Conservation (phyloP, 2,888 invertebrate genomes). For the Drosophila longiperda region DNA sequence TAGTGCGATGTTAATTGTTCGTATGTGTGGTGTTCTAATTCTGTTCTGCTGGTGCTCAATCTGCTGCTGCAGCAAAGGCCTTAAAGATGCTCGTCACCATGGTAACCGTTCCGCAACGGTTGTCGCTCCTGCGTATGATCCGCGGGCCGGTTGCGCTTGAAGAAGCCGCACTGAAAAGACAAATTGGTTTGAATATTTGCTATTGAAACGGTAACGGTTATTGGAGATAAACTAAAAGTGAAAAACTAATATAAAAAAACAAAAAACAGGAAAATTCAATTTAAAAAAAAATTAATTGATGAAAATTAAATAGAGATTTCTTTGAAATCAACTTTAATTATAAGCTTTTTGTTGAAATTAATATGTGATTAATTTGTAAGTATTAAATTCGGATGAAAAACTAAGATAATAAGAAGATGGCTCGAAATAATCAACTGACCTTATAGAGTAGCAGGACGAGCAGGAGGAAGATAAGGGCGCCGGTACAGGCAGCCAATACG, state of each 20-base stretch:
- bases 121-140: constrained; percentile 92
- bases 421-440: constrained; percentile 85
- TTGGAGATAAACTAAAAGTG: neutral
- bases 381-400: neutral
- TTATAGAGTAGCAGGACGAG: constrained; percentile 92
- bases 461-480: constrained; percentile 91
- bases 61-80: constrained; percentile 15
- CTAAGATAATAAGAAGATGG: neutral
- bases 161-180: constrained; percentile 93
- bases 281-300: neutral
- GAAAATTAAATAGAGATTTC: neutral
- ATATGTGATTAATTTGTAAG: neutral
- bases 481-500: constrained; percentile 92
- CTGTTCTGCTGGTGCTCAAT: constrained; percentile 7
- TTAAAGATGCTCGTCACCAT: constrained; percentile 92
- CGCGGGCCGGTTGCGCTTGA: constrained; percentile 94
- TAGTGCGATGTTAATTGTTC: constrained; percentile 73
- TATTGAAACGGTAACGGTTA: constrained; percentile 1
- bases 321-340: neutral
- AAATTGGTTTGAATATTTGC: constrained; percentile 17
- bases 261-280: too few relatives aligned
- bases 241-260: neutral
- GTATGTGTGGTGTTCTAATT: constrained; percentile 27
- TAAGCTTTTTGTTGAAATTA: too few relatives aligned
- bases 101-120: constrained; percentile 91